Evolutionary conservation across 2,888 invertebrate species (phyloP).

Genomic region (Agriopis marginaria): DNA sequence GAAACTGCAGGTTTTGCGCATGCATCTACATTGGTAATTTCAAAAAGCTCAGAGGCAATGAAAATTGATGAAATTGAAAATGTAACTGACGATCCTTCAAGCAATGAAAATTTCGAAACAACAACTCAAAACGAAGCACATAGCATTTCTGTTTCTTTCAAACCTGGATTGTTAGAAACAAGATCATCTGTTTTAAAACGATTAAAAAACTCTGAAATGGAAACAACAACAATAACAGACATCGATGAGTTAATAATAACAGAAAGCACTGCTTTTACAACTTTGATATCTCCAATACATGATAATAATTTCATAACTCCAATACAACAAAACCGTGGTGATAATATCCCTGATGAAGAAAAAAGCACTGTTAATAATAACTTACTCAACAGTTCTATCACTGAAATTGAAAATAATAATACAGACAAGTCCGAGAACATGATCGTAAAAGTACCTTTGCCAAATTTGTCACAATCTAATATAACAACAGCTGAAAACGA

Average conservation of each 20-base stretch:
- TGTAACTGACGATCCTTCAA: constrained; percentile 53
- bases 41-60: constrained; percentile 51
- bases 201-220: constrained; percentile 13
- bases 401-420: constrained; percentile 23
- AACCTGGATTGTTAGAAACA: constrained; percentile 54
- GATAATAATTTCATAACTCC: neutral
- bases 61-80: constrained; percentile 48
- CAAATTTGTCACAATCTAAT: constrained; percentile 3
- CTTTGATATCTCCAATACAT: neutral
- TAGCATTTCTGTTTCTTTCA: constrained; percentile 46
- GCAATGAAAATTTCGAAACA: constrained; percentile 37
- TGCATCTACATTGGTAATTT: constrained; percentile 60
- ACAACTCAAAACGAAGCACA: constrained; percentile 49
- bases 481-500: constrained; percentile 14
- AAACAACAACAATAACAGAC: constrained; percentile 33
- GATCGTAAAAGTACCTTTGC: constrained; percentile 48
- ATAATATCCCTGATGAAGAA: constrained; percentile 7
- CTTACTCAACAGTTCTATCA: neutral
- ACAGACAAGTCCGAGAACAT: constrained; percentile 51
- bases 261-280: neutral
- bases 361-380: constrained; percentile 1
- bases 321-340: constrained; percentile 20
- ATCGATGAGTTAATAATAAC: constrained; percentile 34
- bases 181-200: constrained; percentile 54
- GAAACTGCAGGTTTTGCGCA: constrained; percentile 48